A percentile compares a stretch with the other conserved stretches of the same genome.
Evolutionary conservation across 1,140 invertebrate species (phyloP).

Genomic region (Lethocerus indicus): DNA sequence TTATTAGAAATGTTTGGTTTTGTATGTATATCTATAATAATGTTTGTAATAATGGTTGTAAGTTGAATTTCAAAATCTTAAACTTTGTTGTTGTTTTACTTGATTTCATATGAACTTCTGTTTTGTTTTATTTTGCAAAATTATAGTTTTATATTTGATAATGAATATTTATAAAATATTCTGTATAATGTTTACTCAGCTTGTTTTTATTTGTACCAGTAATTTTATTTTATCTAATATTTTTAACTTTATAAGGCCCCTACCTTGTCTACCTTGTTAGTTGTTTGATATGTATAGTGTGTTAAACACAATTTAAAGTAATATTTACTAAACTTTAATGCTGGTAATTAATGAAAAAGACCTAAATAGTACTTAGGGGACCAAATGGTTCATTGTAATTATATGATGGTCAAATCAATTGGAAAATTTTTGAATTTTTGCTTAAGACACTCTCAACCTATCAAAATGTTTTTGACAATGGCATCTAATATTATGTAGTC

Average conservation of each 20-base stretch:
- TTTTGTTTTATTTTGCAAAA: too few relatives aligned
- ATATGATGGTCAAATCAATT: neutral
- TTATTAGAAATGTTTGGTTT: too few relatives aligned
- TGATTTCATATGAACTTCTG: too few relatives aligned
- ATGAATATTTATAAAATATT: too few relatives aligned
- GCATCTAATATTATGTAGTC: neutral
- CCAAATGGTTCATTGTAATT: constrained; percentile 3
- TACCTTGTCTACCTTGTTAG: neutral
- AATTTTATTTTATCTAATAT: neutral
- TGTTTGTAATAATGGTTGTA: too few relatives aligned
- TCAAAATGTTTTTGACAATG: neutral
- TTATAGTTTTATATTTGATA: too few relatives aligned
- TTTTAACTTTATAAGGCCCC: neutral
- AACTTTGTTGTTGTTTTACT: too few relatives aligned
- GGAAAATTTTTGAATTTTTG: too few relatives aligned
- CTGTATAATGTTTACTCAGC: neutral
- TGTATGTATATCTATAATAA: too few relatives aligned
- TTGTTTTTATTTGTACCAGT: constrained; percentile 1
- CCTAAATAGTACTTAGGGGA: neutral
- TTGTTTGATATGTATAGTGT: too few relatives aligned
- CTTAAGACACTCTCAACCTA: too few relatives aligned
- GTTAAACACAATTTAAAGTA: neutral
- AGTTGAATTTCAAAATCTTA: too few relatives aligned
- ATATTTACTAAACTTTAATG: neutral
- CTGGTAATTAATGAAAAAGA: neutral